Evolutionary conservation across 2,113 vertebrate species (phyloP), one percentile per base, ranked within the genome.

Genomic region (Patagioenas fasciata): DNA sequence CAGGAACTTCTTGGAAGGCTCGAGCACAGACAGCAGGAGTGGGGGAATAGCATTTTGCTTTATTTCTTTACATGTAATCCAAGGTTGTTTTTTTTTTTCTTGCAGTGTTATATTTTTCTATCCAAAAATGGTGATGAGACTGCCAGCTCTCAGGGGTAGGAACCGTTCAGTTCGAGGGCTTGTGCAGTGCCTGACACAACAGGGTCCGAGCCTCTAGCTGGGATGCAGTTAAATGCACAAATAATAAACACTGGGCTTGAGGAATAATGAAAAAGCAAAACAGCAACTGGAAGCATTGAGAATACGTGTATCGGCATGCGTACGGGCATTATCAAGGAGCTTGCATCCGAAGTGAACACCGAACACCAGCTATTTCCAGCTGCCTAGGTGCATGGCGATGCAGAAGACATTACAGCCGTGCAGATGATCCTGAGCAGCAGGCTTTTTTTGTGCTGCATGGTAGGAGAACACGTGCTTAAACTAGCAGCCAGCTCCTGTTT

Each of bases 1-100:
- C 91, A 95, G 87, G 87, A 96, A 96, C 93, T 96, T 95, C 96
- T 96, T 96, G 94, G 95, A 96, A 96, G 89, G 93, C 93, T 94
- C 12, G 2, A 94, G 91, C 91, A 79, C 94, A 95, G 94, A 94
- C 94, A 96, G 94, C 89, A 96, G 88, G 94, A 96, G 95, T 91
- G 91, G 93, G 93, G 95, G 92, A 97, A 93, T 80, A 96, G 96
- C 93, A 91, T 94, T 96, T 96, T 91, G 91, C 81, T 96, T 90
- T 85, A 85, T 90, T 96, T 94, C 96, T 94, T 97, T 93, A 85
- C 91, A 65, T 89, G 94, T 87, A 95, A 85, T 94, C 96, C 96
- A 96, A 96, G 91, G 58, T 53, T 67, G 51, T 56, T 4, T 77
- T 56, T 64, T 60, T 51, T 85, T 50, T n/a, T 10, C 91, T 92